Evolutionary conservation across 2,888 invertebrate species (phyloP), one percentile per base, ranked within the genome.

Genomic region (Germaria angustata): DNA sequence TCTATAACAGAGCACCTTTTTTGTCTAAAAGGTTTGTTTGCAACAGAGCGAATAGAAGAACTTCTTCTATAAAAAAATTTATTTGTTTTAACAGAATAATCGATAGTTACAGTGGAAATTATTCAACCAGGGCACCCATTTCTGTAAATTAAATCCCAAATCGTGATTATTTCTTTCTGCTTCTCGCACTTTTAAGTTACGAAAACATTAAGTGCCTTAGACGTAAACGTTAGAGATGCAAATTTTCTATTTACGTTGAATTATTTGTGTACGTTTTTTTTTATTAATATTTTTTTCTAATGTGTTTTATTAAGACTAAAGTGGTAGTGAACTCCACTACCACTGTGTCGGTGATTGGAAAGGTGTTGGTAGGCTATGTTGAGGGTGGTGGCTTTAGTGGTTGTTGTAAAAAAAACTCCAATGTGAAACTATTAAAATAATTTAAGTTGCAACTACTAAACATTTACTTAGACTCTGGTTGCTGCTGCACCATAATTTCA

Each of bases 221-320:
- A 77, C 72, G 71, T 71, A 81, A 77, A 68, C 68, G 61, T 77
- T 68, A 46, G 73, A 55, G 51, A 51, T 61, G 69, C 59, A 5
- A 59, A 68, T 61, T 61, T 69, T 39, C 24, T 57, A 36, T 57
- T 46, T 46, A 15, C 53, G 41, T 22, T 51, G 44, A 9, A 1
- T 15, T 51, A 6, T 39, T 51, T 24, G 28, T 72, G 2, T 28
- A 5, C 28, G 6, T 22, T 69, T 55, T 41, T 20, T 22, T 32
- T 22, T 24, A 3, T 34, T 53, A n/a, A 39, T 24, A 20, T 44
- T 41, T 20, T 9, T 57, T 36, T 36, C n/a, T 72, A 71, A 55
- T 72, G 6, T 59, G 34, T 41, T 41, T n/a, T 13, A 39, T 51
- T 39, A 39, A n/a, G 41, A 41, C 13, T 41, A 9, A 49, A 53